Evolutionary conservation across 1,140 invertebrate genomes (phyloP).

Genomic region (Drosophila kikkawai): DNA sequence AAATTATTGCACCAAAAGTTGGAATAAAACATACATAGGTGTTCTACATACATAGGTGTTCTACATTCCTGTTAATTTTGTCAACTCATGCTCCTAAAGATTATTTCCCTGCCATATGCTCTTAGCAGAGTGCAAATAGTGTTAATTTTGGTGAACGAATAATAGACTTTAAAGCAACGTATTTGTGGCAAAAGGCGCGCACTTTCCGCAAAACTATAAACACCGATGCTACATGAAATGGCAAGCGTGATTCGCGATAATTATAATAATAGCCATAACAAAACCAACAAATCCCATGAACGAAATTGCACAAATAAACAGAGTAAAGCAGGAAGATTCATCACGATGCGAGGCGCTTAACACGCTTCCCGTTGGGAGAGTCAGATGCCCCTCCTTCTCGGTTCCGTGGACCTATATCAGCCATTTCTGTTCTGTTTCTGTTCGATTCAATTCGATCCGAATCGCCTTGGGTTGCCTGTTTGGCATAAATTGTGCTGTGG

Average conservation of each 20-base stretch:
- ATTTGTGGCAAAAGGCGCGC: conserved; percentile 29
- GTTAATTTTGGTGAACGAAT: conserved; percentile 12
- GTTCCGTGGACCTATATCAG: conserved; percentile 16
- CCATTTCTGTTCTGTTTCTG: conserved; percentile 26
- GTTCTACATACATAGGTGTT: no score
- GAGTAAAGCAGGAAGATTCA: conserved; percentile 36
- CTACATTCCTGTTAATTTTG: background rate
- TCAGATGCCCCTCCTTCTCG: conserved; percentile 33
- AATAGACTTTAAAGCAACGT: conserved; percentile 5
- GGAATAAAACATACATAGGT: no score
- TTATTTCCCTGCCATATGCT: background rate
- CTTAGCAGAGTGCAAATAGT: conserved; percentile 9
- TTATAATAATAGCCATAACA: conserved; percentile 64
- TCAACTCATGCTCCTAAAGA: background rate
- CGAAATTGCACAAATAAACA: conserved; percentile 72
- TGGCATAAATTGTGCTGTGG: conserved; percentile 18
- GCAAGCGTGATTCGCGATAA: conserved; percentile 61
- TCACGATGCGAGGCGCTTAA: conserved; percentile 61
- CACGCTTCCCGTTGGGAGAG: conserved; percentile 77
- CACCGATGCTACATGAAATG: conserved; percentile 39
- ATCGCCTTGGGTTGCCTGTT: conserved; percentile 14
- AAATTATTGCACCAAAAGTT: background rate
- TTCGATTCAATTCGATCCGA: conserved; percentile 23
- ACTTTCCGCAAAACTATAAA: conserved; percentile 56
- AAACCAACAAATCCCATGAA: conserved; percentile 37